Evolutionary conservation across 2,888 invertebrate genomes (phyloP), one percentile per base, ranked within the genome.

Genomic region (Drosophila atripex): DNA sequence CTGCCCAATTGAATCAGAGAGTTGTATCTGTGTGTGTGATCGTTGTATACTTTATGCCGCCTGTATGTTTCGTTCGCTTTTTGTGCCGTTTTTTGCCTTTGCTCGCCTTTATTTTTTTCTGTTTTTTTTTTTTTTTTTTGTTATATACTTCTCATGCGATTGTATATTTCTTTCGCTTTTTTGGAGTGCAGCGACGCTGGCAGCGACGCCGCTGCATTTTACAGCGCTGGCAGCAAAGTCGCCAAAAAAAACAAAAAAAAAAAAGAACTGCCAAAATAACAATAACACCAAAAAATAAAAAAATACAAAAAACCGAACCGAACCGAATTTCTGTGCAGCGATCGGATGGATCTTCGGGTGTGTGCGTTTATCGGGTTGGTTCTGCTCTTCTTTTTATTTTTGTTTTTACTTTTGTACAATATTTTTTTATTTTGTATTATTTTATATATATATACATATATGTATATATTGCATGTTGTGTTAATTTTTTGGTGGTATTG

Each of bases 1-100:
- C 86, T 88, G 91, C 88, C 89, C 89, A 90, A 90, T 89, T 90
- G 90, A 90, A 90, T 89, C 88, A 80, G 90, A 89, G 89, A 89
- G 80, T 75, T 63, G 46, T 59, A 9, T 49, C 25, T 54, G 56
- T 70, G 46, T 69, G 52, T 58, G 54, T 55, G 51, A 28, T 28
- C 9, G 28, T 28, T 60, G 50, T 69, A 69, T 45, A 54, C 53
- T 53, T 49, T 35, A 1, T 47, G 68, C 69, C 61, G 61, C 61
- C 77, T 77, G 73, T 79, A 69, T 59, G 54, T 63, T 64, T 64
- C 64, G 23, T 30, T 39, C 30, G 64, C 50, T 60, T 64, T 61
- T 63, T 64, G 35, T 35, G n/a, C n/a, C 18, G 28, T 25, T 35
- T 64, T 63, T 76, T 64, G 45, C 65, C 54, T 69, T 73, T 63